Conservation (phyloP, 1,140 invertebrate species). For the Trichonephila clavipes region DNA sequence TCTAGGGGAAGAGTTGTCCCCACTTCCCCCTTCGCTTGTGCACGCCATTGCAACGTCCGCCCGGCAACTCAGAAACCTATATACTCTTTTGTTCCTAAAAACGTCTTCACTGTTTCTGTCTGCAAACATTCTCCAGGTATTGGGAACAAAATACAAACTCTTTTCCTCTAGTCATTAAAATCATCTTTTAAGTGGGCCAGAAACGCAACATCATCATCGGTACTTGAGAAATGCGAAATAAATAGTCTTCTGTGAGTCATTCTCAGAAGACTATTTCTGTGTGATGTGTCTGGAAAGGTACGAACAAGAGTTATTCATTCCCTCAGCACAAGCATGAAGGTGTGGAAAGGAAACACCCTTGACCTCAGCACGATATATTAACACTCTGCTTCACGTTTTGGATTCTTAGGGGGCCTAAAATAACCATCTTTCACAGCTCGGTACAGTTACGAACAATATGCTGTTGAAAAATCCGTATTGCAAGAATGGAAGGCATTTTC, state of each 20-base stretch:
- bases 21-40: too few relatives aligned
- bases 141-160: not conserved
- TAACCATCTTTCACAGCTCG: not conserved
- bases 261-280: not conserved
- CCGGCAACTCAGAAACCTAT: too few relatives aligned
- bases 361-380: constrained; percentile 21
- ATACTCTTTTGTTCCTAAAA: too few relatives aligned
- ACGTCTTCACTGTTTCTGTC: not conserved
- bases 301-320: constrained; percentile 6
- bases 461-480: not conserved
- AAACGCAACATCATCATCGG: not conserved
- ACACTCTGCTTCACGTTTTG: not conserved
- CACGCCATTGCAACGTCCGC: too few relatives aligned
- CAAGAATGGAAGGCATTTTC: not conserved
- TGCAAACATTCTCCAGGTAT: not conserved
- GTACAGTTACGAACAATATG: not conserved
- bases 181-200: not conserved
- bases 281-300: not conserved
- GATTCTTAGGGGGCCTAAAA: not conserved
- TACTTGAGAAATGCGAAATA: not conserved
- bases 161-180: not conserved
- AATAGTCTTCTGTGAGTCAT: not conserved
- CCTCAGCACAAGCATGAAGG: not conserved
- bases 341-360: not conserved
- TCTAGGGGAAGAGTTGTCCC: too few relatives aligned